Base-by-base conservation (phyloP, 1,140 invertebrate genomes). In the Brachionus manjavacas region DNA sequence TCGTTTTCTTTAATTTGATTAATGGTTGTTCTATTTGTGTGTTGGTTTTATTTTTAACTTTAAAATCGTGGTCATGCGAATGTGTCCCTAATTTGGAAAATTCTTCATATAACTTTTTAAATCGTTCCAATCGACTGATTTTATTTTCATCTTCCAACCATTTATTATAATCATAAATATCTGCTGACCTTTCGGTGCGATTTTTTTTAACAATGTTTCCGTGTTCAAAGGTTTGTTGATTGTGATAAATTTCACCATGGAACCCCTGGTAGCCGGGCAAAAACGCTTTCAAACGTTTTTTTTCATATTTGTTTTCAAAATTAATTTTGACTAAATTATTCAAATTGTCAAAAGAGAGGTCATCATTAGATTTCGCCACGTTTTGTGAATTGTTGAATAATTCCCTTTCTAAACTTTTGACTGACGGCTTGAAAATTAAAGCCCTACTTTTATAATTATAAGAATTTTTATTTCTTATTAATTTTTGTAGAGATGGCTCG, bases 41-140 rank as follows among this genome's bases (percentile, higher is more conserved):
- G 4, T 35, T 41, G 16, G 2, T 20, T 20, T 60, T 2, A n/a
- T 41, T 3, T 25, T 12, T 16, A n/a, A 64, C 52, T 4, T 49
- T 35, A 49, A 76, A 49, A 49, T 76, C 72, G 14, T 76, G 41
- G 8, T 76, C 68, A 9, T 72, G 35, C 0, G 8, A n/a, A 12
- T 72, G 31, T 16, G 31, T 72, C 4, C 12, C 31, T 46, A 80
- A 35, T 35, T 64, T 80, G 20, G 49, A 64, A 64, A 80, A 68
- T 81, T 81, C 79, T 25, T 60, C 23, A 64, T 81, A 55, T 35
- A 81, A 68, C 31, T 46, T 31, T 16, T 81, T 81, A 35, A 64
- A 81, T 20, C 79, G 31, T 31, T 81, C 79, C 12, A 81, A 23
- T 7, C 31, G 20, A 68, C 79, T 81, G 3, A 12, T 64, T 25